Percentiles rank a stretch among this genome's conserved stretches.
phyloP scores from a whole-genome alignment of 2,888 invertebrate species.

The Noctuana brunneofusca region DNA sequence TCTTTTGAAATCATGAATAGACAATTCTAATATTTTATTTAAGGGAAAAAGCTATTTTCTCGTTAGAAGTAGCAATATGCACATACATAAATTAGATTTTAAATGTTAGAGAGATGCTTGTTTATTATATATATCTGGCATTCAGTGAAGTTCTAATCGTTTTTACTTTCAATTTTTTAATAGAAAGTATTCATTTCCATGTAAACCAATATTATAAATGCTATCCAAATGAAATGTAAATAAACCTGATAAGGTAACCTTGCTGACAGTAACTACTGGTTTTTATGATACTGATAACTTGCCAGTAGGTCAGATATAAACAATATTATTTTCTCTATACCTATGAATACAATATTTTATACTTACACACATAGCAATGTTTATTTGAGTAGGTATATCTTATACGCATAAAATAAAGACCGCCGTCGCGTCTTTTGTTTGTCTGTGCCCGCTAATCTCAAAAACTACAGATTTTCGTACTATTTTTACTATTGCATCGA shows the following conservation, averaged over 20 bases:
- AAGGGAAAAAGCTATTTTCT: too few relatives aligned
- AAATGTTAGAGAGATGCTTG: neutral
- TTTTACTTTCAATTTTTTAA: neutral
- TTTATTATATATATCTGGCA: neutral
- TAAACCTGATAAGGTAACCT: constrained; percentile 12
- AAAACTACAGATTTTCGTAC: too few relatives aligned
- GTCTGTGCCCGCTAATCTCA: too few relatives aligned
- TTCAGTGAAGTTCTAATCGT: neutral
- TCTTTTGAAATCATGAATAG: too few relatives aligned
- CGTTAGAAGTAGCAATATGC: too few relatives aligned
- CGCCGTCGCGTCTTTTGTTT: too few relatives aligned
- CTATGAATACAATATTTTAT: neutral
- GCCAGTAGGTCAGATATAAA: constrained; percentile 18
- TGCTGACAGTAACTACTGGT: constrained; percentile 19
- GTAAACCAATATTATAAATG: neutral
- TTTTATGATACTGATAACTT: constrained; percentile 20
- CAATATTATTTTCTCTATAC: neutral
- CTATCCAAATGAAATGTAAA: constrained; percentile 18
- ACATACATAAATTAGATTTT: too few relatives aligned
- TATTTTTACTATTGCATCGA: too few relatives aligned
- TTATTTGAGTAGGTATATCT: neutral
- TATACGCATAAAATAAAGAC: too few relatives aligned
- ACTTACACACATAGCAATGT: neutral
- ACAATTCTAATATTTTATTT: too few relatives aligned
- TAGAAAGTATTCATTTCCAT: constrained; percentile 1